These are phyloP conservation scores for Phoenicopterus ruber DNA, from an alignment of 2,113 vertebrate genomes.

Conservation along the genomic window DNA sequence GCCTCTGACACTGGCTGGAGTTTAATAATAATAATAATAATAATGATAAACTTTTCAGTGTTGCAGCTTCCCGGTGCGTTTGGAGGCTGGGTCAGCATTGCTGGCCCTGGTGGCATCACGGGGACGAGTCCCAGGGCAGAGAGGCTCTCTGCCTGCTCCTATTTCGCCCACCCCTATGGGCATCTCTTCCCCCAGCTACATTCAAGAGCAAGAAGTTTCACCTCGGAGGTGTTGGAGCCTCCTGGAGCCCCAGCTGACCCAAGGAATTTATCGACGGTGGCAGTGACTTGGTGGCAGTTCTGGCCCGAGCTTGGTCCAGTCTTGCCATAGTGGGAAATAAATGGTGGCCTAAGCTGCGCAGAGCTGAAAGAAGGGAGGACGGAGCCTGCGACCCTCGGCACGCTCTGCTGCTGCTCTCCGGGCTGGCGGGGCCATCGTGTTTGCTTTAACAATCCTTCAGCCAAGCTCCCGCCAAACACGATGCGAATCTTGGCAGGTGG, in stretches of 20 bases:
- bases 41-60: neutral
- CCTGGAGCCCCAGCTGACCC: neutral
- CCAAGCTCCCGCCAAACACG: neutral
- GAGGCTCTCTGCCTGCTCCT: neutral
- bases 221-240: neutral
- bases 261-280: neutral
- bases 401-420: fast-evolving
- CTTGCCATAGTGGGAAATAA: neutral
- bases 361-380: neutral
- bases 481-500: neutral
- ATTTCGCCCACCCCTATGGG: neutral
- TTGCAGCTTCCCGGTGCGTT: neutral
- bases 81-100: neutral
- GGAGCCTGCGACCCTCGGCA: neutral
- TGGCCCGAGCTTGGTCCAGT: neutral
- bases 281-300: neutral
- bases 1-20: neutral
- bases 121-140: neutral
- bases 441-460: neutral
- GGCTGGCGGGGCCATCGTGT: fast-evolving
- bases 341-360: neutral
- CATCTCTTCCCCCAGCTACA: neutral
- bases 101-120: neutral
- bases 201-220: neutral
- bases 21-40: neutral